A percentile compares a stretch with the other conserved stretches of the same genome.
phyloP scores from a whole-genome alignment of 2,888 invertebrate genomes.

The Andrena hattorfiana region DNA sequence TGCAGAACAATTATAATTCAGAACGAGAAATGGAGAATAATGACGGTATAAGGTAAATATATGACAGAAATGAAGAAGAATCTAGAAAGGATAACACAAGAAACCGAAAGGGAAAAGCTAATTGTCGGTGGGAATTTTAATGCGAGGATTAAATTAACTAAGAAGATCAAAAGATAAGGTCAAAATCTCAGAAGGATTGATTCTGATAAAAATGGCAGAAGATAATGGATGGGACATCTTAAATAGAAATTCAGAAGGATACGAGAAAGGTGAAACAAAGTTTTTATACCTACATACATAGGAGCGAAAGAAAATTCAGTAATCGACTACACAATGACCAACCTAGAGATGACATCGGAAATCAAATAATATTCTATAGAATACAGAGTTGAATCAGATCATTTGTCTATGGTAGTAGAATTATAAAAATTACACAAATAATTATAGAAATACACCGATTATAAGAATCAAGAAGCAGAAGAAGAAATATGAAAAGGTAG shows the following conservation, averaged over 20 bases:
- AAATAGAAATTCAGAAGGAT: not conserved
- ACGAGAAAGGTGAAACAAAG: slow-evolving; percentile 3
- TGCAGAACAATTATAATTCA: too few relatives aligned
- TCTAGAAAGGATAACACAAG: not conserved
- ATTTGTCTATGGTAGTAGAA: not conserved
- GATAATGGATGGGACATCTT: not conserved
- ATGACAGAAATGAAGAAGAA: not conserved
- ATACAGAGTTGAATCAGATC: not conserved
- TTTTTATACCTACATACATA: not conserved
- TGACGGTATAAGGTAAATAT: too few relatives aligned
- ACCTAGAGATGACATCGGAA: not conserved
- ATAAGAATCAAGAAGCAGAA: not conserved
- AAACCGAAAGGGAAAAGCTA: not conserved
- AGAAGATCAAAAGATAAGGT: not conserved
- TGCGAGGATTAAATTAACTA: too few relatives aligned
- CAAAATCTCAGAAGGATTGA: not conserved
- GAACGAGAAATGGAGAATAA: too few relatives aligned
- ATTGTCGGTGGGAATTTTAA: not conserved
- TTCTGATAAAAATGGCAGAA: not conserved
- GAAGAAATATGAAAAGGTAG: not conserved
- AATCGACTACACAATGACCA: not conserved
- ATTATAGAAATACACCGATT: not conserved
- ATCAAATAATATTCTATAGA: not conserved
- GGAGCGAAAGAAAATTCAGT: slow-evolving; percentile 2
- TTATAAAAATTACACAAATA: too few relatives aligned